Evolutionary conservation across 2,888 invertebrate genomes (phyloP).

Genomic region (Ligdia adustata): DNA sequence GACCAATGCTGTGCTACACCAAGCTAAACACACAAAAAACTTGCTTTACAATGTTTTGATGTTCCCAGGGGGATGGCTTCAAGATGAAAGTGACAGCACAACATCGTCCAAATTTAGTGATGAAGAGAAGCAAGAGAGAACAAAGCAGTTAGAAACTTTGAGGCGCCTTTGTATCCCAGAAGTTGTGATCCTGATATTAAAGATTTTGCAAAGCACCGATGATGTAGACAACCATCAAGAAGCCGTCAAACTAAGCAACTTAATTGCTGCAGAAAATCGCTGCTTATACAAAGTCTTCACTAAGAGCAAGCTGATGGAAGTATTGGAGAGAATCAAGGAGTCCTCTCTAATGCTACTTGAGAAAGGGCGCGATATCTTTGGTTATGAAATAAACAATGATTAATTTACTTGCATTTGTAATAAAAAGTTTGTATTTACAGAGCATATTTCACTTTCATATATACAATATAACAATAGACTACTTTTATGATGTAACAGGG

Average conservation of each 20-base stretch:
- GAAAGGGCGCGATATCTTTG: slow-evolving; percentile 92
- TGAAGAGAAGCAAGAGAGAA: slow-evolving; percentile 79
- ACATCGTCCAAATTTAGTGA: slow-evolving; percentile 73
- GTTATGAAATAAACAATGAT: slow-evolving; percentile 81
- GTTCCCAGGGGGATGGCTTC: slow-evolving; percentile 96
- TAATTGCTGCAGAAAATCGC: slow-evolving; percentile 91
- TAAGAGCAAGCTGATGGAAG: slow-evolving; percentile 89
- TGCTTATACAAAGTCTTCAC: slow-evolving; percentile 92
- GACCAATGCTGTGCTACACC: slow-evolving; percentile 87
- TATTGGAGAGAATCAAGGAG: slow-evolving; percentile 90
- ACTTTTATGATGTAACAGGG: slow-evolving; percentile 67
- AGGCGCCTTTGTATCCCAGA: slow-evolving; percentile 94
- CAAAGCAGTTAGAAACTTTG: slow-evolving; percentile 89
- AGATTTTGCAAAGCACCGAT: slow-evolving; percentile 90
- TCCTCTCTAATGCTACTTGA: slow-evolving; percentile 90
- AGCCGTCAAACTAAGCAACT: slow-evolving; percentile 88
- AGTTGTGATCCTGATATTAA: slow-evolving; percentile 90
- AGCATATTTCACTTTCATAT: slow-evolving; percentile 11
- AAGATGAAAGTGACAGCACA: slow-evolving; percentile 85
- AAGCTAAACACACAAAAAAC: slow-evolving; percentile 90
- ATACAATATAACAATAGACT: neutral
- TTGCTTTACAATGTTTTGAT: slow-evolving; percentile 93
- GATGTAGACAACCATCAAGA: slow-evolving; percentile 90
- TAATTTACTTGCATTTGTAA: slow-evolving; percentile 43
- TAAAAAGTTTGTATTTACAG: slow-evolving; percentile 62